Conservation (phyloP, 2,797 vertebrate genomes). For the Lepidocolaptes lacrymiger region DNA sequence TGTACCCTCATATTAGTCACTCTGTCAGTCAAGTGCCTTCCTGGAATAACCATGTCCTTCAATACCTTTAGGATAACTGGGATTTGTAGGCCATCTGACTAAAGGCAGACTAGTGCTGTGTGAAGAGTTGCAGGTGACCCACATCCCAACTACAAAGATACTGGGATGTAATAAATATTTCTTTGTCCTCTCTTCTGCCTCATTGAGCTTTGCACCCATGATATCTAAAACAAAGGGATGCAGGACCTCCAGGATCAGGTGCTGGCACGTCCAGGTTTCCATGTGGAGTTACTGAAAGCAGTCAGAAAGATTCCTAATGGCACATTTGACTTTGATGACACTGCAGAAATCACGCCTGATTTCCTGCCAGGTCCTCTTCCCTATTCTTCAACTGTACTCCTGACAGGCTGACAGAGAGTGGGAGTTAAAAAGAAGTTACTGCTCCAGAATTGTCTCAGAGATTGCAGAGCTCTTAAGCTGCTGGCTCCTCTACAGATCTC, state of each 20-base stretch:
- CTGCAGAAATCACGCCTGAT: conserved; percentile 35
- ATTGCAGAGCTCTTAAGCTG: conserved; percentile 31
- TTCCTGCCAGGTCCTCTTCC: conserved; percentile 47
- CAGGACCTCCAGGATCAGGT: not conserved
- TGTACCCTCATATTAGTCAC: not conserved
- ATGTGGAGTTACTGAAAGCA: not conserved
- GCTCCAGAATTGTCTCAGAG: conserved; percentile 49
- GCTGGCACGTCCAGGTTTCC: not conserved
- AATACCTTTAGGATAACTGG: not conserved
- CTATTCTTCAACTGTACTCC: conserved; percentile 30
- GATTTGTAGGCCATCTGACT: not conserved
- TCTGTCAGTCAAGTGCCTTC: not conserved
- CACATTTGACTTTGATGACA: conserved; percentile 40
- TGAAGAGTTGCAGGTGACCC: not conserved
- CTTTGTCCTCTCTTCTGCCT: not conserved
- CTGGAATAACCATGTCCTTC: not conserved
- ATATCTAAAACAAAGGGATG: not conserved
- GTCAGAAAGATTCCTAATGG: not conserved
- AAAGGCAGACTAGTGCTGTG: not conserved
- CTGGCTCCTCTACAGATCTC: conserved; percentile 55
- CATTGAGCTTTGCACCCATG: not conserved
- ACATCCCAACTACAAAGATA: not conserved
- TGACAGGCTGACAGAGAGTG: conserved; percentile 61
- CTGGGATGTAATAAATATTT: not conserved
- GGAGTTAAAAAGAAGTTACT: conserved; percentile 58